Percentiles rank a stretch among this genome's conserved stretches.
Conservation (phyloP, 2,113 vertebrate genomes). For the Colossoma macropomum region DNA sequence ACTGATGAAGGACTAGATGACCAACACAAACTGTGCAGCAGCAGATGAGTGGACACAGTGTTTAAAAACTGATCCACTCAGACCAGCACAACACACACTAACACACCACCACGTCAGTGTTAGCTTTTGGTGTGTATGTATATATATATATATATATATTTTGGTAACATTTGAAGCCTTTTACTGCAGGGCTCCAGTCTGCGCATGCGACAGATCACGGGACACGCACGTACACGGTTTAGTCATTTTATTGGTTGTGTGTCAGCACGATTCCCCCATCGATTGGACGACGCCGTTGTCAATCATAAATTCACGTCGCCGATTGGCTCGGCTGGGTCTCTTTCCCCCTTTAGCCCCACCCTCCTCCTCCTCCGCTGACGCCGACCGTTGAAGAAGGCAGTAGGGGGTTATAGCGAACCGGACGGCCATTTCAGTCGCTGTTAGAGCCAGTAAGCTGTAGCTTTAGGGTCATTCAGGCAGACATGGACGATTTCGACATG, state of each 20-base stretch:
- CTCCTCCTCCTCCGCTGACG: constrained; percentile 54
- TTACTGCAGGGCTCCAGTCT: constrained; percentile 25
- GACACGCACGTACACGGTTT: constrained; percentile 57
- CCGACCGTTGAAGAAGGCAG: constrained; percentile 56
- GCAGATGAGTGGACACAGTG: too few species aligned
- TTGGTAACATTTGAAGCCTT: not conserved
- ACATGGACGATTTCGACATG: constrained; percentile 82
- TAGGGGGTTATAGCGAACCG: constrained; percentile 33
- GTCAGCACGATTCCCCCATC: not conserved
- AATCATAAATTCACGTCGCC: constrained; percentile 21
- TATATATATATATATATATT: not conserved
- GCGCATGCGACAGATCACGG: constrained; percentile 69
- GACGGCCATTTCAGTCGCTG: not conserved
- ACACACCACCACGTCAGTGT: too few species aligned
- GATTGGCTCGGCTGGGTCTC: constrained; percentile 39
- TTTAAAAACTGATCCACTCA: too few species aligned
- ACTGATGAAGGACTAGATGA: too few species aligned
- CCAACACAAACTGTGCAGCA: too few species aligned
- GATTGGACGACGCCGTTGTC: constrained; percentile 52
- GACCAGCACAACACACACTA: too few species aligned
- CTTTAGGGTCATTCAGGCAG: not conserved
- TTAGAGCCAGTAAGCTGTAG: not conserved
- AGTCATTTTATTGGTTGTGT: constrained; percentile 66
- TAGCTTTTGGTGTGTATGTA: too few species aligned
- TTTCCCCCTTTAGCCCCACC: not conserved